A percentile compares a stretch with the other conserved stretches of the same genome.
phyloP scores from a whole-genome alignment of 2,113 vertebrate genomes.

The Varanus komodoensis region DNA sequence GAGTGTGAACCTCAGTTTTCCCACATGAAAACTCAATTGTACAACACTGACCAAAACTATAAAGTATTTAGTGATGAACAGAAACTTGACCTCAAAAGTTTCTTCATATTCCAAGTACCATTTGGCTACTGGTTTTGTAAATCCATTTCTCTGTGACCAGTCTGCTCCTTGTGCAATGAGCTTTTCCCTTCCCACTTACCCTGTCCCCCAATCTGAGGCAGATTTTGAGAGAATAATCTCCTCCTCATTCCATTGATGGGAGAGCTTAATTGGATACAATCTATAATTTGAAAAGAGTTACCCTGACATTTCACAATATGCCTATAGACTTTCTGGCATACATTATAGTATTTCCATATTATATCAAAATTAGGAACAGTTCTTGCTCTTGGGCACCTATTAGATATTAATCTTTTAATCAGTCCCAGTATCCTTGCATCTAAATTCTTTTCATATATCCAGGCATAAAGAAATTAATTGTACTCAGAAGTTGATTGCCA shows the following conservation, averaged over 20 bases:
- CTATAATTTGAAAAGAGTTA: neutral
- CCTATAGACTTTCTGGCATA: neutral
- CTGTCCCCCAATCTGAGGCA: no score
- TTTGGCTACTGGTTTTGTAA: neutral
- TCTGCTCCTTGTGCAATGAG: no score
- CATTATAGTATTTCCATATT: neutral
- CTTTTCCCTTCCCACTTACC: no score
- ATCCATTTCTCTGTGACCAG: no score
- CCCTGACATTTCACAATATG: neutral
- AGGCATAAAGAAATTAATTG: neutral
- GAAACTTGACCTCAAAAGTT: neutral
- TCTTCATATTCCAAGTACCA: neutral
- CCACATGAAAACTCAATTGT: neutral
- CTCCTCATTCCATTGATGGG: no score
- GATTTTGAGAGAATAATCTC: no score
- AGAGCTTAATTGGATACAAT: no score
- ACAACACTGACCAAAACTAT: neutral
- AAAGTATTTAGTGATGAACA: neutral
- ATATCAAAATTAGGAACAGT: neutral
- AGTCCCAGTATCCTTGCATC: neutral
- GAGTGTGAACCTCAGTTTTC: no score
- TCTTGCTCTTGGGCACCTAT: neutral
- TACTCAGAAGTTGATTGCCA: neutral
- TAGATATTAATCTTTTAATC: neutral
- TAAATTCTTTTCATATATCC: neutral